Base-by-base conservation (phyloP, 2,888 invertebrate genomes). In the Sussaba pulchella region DNA sequence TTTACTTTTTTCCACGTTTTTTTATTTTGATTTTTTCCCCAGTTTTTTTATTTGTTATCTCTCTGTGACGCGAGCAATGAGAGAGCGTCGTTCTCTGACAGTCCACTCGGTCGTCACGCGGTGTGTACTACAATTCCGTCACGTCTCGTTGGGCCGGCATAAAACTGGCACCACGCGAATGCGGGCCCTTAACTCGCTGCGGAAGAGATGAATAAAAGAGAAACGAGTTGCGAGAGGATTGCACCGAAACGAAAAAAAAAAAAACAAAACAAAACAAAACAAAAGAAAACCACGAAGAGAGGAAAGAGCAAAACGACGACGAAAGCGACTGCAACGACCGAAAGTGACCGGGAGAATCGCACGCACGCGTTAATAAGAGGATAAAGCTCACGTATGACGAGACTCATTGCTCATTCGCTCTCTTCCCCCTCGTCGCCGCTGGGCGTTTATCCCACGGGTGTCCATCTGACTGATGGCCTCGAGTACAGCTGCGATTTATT, bases 121-220 rank as follows among this genome's bases (percentile, higher is more conserved):
- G 41, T 52, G 57, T 70, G 70, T 57, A 70, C 70, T 31, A 57
- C 70, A 57, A 70, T 70, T 57, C 57, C 57, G 57, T 70, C 57
- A 70, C 70, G 70, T 57, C 70, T 70, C 70, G 70, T 70, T 70
- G 57, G 57, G 26, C 70, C 70, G 54, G 70, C 19, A 70, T 43
- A 70, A 57, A 70, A 70, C 57, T 70, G 70, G 70, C 26, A 24
- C 52, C 54, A 57, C 31, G 39, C 70, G 57, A 43, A 70, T 70
- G 31, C 70, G 70, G 70, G 57, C 70, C 54, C 70, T 70, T 70
- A 70, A 70, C 70, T 70, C 67, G 54, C 67, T 14, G 31, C 26
- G 70, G 70, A 57, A 26, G 70, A 57, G 57, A 70, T 70, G 70
- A 57, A 70, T 70, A 70, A 31, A 57, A 36, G 31, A 31, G 31